phyloP scores from a whole-genome alignment of 1,140 invertebrate genomes.

The Gyrodactylus salaris region DNA sequence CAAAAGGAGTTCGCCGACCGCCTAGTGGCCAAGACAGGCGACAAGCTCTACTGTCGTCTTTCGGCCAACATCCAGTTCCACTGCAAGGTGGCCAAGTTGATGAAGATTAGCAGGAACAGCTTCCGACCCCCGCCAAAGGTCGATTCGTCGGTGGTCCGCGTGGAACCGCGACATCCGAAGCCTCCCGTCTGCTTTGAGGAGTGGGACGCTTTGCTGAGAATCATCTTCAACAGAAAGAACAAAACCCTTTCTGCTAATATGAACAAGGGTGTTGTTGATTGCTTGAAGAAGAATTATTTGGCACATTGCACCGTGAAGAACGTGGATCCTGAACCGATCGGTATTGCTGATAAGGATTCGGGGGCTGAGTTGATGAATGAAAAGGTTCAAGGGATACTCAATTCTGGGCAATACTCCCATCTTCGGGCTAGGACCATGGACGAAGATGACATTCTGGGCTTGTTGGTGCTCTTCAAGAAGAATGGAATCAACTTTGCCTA shows the following conservation, averaged over 20 bases:
- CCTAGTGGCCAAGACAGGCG: constrained; percentile 72
- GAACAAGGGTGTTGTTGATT: constrained; percentile 7
- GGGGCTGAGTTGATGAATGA: neutral
- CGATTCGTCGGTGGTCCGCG: constrained; percentile 81
- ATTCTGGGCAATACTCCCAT: constrained; percentile 28
- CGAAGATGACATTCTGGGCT: constrained; percentile 66
- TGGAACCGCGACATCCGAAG: constrained; percentile 78
- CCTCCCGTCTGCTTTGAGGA: constrained; percentile 77
- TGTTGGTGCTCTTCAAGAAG: constrained; percentile 49
- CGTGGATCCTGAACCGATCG: neutral
- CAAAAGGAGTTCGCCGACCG: constrained; percentile 90
- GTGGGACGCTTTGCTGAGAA: constrained; percentile 80
- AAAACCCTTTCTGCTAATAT: constrained; percentile 54
- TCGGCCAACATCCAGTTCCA: constrained; percentile 82
- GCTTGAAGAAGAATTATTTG: neutral
- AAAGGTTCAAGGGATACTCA: constrained; percentile 33
- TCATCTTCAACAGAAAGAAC: constrained; percentile 74
- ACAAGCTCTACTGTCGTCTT: constrained; percentile 76
- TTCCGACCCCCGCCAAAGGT: constrained; percentile 64
- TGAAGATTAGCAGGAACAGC: constrained; percentile 61
- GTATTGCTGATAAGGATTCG: neutral
- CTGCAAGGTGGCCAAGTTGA: constrained; percentile 66
- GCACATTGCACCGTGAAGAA: neutral
- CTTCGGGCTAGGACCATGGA: constrained; percentile 67
- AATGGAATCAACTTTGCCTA: constrained; percentile 56